Percentiles rank a stretch among this genome's conserved stretches.
These are phyloP conservation scores for Mythimna albipuncta DNA, from an alignment of 2,888 invertebrate species.

Conservation along the genomic window DNA sequence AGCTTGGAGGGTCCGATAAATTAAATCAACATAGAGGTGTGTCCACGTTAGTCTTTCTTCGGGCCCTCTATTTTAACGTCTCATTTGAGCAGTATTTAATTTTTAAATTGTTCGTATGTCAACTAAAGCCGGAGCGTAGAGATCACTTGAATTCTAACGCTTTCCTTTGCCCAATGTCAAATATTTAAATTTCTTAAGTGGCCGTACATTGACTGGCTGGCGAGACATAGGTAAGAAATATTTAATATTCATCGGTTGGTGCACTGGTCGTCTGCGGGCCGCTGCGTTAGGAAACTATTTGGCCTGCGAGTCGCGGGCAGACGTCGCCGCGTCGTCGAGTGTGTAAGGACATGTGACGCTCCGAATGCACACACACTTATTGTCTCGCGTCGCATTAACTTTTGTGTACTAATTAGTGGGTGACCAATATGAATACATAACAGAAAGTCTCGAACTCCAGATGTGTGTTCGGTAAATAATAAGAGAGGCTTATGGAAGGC, in stretches of 20 bases:
- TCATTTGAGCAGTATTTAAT: slow-evolving; percentile 88
- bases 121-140: slow-evolving; percentile 85
- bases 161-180: slow-evolving; percentile 89
- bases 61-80: slow-evolving; percentile 82
- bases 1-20: slow-evolving; percentile 51
- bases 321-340: slow-evolving; percentile 64
- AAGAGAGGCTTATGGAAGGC: slow-evolving; percentile 80
- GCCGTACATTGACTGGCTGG: slow-evolving; percentile 88
- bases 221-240: slow-evolving; percentile 83
- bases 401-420: slow-evolving; percentile 90
- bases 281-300: slow-evolving; percentile 76
- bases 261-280: slow-evolving; percentile 73
- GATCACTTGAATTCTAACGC: slow-evolving; percentile 91
- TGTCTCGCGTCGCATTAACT: slow-evolving; percentile 85
- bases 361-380: slow-evolving; percentile 79
- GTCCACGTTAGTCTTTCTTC: slow-evolving; percentile 77
- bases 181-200: slow-evolving; percentile 90
- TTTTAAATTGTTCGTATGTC: slow-evolving; percentile 89
- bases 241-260: slow-evolving; percentile 87
- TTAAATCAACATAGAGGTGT: slow-evolving; percentile 54
- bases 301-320: slow-evolving; percentile 69
- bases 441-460: slow-evolving; percentile 88
- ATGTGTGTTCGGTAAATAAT: slow-evolving; percentile 88
- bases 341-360: slow-evolving; percentile 81
- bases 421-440: slow-evolving; percentile 89